Base-by-base conservation (phyloP, 2,888 invertebrate species). In the Oxystoma pomonae region DNA sequence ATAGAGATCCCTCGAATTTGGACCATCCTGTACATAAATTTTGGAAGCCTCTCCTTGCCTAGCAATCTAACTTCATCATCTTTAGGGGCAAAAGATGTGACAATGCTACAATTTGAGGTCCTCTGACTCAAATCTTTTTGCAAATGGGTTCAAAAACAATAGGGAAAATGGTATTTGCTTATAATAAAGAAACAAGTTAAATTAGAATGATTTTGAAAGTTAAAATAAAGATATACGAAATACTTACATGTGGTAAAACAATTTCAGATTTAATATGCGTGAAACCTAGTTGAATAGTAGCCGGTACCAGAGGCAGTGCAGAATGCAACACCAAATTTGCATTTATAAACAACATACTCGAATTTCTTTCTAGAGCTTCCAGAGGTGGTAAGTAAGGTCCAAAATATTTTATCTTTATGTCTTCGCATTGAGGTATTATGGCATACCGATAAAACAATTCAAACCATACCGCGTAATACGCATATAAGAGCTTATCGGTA, bases 361-460 rank as follows among this genome's bases (percentile, higher is more conserved):
- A 53, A 9, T 3, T n/a, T 7, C 17, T 19, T 53, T 53, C n/a
- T 5, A n/a, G 5, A 5, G 76, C 77, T 5, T 61, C 67, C 1
- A 78, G 49, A 49, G 75, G 67, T 17, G 77, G 76, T 55, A 75
- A 67, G 63, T 75, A 67, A 16, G 71, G 62, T 1, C 79, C 77
- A 16, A 79, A 73, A 70, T 77, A 75, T 60, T 69, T 73, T 52
- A 64, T 71, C 1, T 71, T 72, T 16, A 76, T 60, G 58, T 67
- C 50, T 63, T 77, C 72, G 60, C 70, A 63, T 58, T 64, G 62
- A 1, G 72, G 72, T 51, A 70, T 56, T 2, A 72, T 66, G 1
- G 63, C 60, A 55, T 68, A 72, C 2, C 68, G 57, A 19, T 70
- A 68, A 59, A 68, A 70, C 19, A 65, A 67, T 58, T 72, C 67